These are phyloP conservation scores for Cladorhizidae sp. DNA, from an alignment of 37 sponge, comb jelly and placozoan genomes.

Conservation along the genomic window DNA sequence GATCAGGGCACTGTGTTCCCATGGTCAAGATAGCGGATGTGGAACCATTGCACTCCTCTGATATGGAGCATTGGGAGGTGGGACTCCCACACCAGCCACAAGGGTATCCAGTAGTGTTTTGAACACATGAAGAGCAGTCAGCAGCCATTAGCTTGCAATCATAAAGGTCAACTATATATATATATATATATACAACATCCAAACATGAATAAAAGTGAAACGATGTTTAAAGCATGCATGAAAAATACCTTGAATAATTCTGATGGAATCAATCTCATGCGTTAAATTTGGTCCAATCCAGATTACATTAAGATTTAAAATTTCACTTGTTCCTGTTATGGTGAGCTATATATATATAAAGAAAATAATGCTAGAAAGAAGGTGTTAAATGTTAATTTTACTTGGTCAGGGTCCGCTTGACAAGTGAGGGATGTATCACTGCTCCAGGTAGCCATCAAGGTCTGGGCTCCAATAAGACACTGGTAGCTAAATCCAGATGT, in stretches of 20 bases:
- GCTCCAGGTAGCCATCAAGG: neutral
- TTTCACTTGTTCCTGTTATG: neutral
- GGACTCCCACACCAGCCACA: constrained; percentile 58
- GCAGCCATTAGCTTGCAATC: constrained; percentile 19
- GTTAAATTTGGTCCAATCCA: constrained; percentile 3
- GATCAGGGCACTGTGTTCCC: constrained; percentile 31
- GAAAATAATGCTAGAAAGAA: neutral
- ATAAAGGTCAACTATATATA: constrained; percentile 36
- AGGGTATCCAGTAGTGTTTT: constrained; percentile 10
- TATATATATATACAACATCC: too few relatives aligned
- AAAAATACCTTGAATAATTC: too few relatives aligned
- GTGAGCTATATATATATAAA: neutral
- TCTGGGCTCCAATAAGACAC: constrained; percentile 1
- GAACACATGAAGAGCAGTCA: constrained; percentile 57
- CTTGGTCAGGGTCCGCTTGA: neutral
- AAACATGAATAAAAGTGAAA: neutral
- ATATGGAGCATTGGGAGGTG: neutral
- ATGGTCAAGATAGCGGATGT: neutral
- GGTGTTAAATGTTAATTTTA: neutral
- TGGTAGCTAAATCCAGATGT: neutral
- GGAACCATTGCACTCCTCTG: neutral
- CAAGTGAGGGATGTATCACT: constrained; percentile 28
- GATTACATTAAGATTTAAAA: neutral
- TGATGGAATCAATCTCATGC: neutral
- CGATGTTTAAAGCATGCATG: too few relatives aligned